phyloP scores from a whole-genome alignment of 1,140 invertebrate genomes.

The Drosophila oshimai region DNA sequence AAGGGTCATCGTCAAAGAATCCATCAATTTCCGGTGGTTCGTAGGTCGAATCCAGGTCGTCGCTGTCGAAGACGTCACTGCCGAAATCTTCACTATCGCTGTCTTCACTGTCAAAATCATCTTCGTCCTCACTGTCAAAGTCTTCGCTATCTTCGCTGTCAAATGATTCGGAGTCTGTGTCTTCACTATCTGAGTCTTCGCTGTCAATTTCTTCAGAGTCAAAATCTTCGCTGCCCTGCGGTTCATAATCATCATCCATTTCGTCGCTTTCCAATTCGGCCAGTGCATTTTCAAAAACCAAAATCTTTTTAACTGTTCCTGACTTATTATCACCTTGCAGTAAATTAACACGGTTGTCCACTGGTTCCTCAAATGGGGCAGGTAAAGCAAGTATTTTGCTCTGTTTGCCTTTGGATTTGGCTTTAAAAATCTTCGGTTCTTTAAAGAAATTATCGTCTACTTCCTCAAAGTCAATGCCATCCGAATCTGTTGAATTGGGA shows the following conservation, averaged over 20 bases:
- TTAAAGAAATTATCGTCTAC: background rate
- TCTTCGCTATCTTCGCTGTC: background rate
- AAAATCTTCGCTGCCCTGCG: background rate
- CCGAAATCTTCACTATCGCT: background rate
- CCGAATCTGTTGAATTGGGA: background rate
- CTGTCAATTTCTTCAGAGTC: conserved; percentile 2
- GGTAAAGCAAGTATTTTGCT: too few relatives aligned
- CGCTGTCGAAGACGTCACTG: background rate
- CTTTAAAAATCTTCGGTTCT: background rate
- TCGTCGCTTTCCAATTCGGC: background rate
- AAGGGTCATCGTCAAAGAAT: background rate
- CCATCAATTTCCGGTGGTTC: conserved; percentile 6
- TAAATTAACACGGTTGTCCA: background rate
- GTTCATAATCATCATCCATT: background rate
- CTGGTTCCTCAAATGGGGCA: background rate
- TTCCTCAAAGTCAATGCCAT: background rate
- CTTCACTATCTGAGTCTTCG: background rate
- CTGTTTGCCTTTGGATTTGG: background rate
- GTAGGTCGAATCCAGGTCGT: conserved; percentile 13
- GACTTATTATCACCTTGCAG: background rate
- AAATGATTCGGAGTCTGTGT: background rate
- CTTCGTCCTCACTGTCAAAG: background rate
- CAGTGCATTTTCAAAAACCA: background rate
- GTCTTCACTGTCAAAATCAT: conserved; percentile 1
- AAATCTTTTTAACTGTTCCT: background rate